A percentile compares a stretch with the other conserved stretches of the same genome.
Evolutionary conservation across 2,888 invertebrate species (phyloP).

Genomic region (Eupithecia pulchellata): DNA sequence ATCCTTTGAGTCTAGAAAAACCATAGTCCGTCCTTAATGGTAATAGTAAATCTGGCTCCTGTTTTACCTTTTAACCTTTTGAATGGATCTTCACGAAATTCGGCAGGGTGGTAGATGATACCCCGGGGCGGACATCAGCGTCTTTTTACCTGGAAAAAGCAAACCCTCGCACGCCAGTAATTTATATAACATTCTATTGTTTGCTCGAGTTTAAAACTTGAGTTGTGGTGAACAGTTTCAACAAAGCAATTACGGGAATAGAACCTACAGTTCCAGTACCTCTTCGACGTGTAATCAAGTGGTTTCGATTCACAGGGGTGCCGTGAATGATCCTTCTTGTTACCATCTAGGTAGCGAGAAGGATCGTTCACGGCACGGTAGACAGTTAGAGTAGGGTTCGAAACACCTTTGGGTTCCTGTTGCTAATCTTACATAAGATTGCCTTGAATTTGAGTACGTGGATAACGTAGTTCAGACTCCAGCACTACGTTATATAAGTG

Average conservation of each 20-base stretch:
- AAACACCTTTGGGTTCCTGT: background rate
- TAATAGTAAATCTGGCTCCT: no score
- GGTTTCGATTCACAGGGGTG: constrained; percentile 11
- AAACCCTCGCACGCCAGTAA: no score
- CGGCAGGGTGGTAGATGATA: no score
- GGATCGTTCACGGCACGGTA: no score
- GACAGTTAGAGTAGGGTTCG: background rate
- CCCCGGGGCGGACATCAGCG: no score
- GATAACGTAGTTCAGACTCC: no score
- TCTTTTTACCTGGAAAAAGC: no score
- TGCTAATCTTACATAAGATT: background rate
- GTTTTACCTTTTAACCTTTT: no score
- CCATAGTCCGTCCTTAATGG: no score
- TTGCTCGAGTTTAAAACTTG: background rate
- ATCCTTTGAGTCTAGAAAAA: no score
- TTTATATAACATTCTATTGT: background rate
- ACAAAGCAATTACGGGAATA: constrained; percentile 6
- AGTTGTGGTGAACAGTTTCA: background rate
- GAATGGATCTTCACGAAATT: no score
- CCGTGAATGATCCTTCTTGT: background rate
- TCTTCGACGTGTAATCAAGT: constrained; percentile 13
- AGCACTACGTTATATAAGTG: background rate
- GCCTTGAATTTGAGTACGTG: background rate
- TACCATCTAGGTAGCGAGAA: no score
- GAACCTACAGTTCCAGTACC: background rate